phyloP scores from a whole-genome alignment of 2,797 vertebrate species.

The Limosa lapponica region DNA sequence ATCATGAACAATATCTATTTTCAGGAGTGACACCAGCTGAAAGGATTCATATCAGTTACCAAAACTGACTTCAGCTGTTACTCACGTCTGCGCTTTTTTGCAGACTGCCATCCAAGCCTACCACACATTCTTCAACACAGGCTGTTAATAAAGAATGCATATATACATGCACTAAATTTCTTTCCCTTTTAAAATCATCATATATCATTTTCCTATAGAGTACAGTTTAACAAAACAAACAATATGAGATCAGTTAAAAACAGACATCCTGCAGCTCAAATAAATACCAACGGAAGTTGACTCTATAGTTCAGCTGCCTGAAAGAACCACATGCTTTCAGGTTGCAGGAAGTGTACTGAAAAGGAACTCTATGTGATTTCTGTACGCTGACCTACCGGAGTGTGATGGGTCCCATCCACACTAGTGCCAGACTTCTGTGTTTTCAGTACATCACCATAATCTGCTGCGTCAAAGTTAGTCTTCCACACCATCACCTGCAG shows the following conservation, averaged over 20 bases:
- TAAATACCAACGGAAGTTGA: background rate
- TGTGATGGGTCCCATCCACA: conserved; percentile 17
- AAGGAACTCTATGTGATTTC: fast-evolving
- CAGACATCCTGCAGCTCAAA: background rate
- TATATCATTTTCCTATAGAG: background rate
- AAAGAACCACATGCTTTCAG: background rate
- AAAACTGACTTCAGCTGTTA: background rate
- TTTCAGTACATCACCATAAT: conserved; percentile 74
- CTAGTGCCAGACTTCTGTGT: conserved; percentile 55
- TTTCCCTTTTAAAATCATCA: background rate
- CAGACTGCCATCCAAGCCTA: background rate
- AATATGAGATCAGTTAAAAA: background rate
- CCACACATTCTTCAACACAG: background rate
- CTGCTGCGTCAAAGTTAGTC: conserved; percentile 86
- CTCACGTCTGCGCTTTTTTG: background rate
- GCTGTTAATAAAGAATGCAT: background rate
- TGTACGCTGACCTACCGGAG: conserved; percentile 44
- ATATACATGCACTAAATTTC: background rate
- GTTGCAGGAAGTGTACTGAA: background rate
- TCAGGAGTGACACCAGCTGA: background rate
- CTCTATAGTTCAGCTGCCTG: background rate
- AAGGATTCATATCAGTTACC: background rate
- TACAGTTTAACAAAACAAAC: background rate
- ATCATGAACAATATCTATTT: background rate
- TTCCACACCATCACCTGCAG: conserved; percentile 96